A percentile compares a stretch with the other conserved stretches of the same genome.
Evolutionary conservation across 2,888 invertebrate species (phyloP).

Genomic region (Xanthorhoe spadicearia): DNA sequence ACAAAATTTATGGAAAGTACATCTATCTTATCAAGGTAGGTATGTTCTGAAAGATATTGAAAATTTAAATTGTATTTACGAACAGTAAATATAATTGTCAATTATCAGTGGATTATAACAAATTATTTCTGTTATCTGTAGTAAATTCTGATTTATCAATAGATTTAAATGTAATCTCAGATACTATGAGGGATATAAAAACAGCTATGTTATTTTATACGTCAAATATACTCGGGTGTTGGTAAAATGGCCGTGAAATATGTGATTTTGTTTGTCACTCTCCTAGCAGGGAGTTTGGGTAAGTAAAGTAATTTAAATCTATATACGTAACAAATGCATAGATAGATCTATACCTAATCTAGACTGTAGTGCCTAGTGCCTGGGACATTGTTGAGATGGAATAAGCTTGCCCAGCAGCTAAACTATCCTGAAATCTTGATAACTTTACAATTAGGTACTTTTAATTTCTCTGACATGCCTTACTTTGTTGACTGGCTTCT

Average conservation of each 20-base stretch:
- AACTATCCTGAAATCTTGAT: too few relatives aligned
- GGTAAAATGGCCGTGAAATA: constrained; percentile 4
- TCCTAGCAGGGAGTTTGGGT: constrained; percentile 11
- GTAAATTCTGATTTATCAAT: not conserved
- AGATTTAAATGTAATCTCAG: not conserved
- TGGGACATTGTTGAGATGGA: too few relatives aligned
- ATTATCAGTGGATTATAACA: not conserved
- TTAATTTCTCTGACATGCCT: too few relatives aligned
- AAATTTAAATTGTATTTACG: not conserved
- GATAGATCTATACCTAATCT: too few relatives aligned
- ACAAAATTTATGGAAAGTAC: too few relatives aligned
- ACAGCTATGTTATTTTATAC: not conserved
- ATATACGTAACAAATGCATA: too few relatives aligned
- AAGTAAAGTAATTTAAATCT: not conserved
- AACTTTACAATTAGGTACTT: too few relatives aligned
- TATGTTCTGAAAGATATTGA: too few relatives aligned
- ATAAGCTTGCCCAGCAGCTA: too few relatives aligned
- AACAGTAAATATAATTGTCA: not conserved
- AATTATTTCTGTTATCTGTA: not conserved
- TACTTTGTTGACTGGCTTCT: too few relatives aligned
- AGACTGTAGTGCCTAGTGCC: too few relatives aligned
- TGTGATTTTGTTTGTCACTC: constrained; percentile 14
- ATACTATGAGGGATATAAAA: not conserved
- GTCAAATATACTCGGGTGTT: constrained; percentile 1
- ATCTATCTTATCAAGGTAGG: too few relatives aligned